Evolutionary conservation across 1,140 invertebrate species (phyloP).

Genomic region (Trigoniulus corallinus): DNA sequence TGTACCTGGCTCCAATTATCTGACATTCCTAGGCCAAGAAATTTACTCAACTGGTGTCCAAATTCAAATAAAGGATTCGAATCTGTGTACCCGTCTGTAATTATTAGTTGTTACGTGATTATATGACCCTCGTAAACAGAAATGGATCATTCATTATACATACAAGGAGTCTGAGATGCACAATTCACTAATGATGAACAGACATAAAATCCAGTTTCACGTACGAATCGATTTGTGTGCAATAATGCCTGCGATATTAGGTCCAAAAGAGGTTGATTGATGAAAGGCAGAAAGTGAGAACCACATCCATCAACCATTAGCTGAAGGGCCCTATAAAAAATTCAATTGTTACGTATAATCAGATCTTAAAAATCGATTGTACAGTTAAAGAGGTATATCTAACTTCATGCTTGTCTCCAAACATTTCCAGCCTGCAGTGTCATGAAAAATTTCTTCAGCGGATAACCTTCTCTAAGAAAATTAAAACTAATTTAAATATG

Average conservation of each 20-base stretch:
- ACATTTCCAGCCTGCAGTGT: constrained; percentile 37
- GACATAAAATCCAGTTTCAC: constrained; percentile 37
- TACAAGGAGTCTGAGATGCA: constrained; percentile 13
- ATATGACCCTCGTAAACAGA: background rate
- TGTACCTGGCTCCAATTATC: constrained; percentile 40
- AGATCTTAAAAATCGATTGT: background rate
- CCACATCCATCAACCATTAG: constrained; percentile 33
- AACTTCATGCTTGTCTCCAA: constrained; percentile 39
- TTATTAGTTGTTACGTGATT: background rate
- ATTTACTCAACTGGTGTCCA: constrained; percentile 29
- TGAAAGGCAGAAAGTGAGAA: constrained; percentile 27
- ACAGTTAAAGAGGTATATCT: constrained; percentile 8
- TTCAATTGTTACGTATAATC: too few relatives aligned
- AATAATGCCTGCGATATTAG: constrained; percentile 30
- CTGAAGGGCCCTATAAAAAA: constrained; percentile 26
- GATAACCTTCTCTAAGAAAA: constrained; percentile 7
- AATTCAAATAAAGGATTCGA: constrained; percentile 27
- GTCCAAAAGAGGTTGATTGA: constrained; percentile 30
- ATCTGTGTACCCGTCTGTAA: background rate
- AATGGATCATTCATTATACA: background rate
- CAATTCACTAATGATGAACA: constrained; percentile 32
- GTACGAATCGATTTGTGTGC: constrained; percentile 37
- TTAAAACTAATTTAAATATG: background rate
- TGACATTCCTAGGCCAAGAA: constrained; percentile 30
- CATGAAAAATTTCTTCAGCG: constrained; percentile 33